A percentile compares a stretch with the other conserved stretches of the same genome.
Conservation (phyloP, 2,113 vertebrate genomes). For the Morphnarchus princeps region DNA sequence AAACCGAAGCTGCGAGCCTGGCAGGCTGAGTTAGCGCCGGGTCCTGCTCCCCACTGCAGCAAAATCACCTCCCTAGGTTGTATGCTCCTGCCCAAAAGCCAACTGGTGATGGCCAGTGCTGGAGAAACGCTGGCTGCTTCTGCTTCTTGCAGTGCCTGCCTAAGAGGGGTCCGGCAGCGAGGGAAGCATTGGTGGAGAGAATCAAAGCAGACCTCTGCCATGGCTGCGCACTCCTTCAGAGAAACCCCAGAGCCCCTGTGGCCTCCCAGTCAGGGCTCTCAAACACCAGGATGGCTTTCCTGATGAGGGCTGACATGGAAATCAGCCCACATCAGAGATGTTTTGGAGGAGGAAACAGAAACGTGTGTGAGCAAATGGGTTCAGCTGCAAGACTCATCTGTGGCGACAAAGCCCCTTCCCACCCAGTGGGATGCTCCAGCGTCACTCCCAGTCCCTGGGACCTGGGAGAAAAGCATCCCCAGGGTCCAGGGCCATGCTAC, state of each 20-base stretch:
- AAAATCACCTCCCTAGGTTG: not conserved
- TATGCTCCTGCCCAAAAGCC: not conserved
- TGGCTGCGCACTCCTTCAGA: accelerated
- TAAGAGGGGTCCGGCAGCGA: not conserved
- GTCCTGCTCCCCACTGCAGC: not conserved
- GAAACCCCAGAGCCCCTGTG: not conserved
- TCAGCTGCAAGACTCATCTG: not conserved
- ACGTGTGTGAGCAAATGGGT: not conserved
- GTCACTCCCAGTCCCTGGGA: accelerated
- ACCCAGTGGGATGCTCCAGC: not conserved
- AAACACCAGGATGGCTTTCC: not conserved
- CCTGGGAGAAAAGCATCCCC: not conserved
- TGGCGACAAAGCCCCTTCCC: not conserved
- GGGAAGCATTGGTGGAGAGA: accelerated
- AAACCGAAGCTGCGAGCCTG: not conserved
- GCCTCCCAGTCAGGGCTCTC: too few relatives aligned
- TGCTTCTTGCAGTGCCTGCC: not conserved
- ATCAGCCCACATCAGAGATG: accelerated
- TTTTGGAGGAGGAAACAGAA: not conserved
- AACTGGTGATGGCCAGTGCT: accelerated
- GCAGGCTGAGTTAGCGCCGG: not conserved
- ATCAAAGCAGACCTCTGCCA: not conserved
- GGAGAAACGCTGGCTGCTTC: not conserved
- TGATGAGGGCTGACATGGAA: not conserved
- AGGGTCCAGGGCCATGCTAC: accelerated